Evolutionary conservation across 2,797 vertebrate genomes (phyloP).

Genomic region (Catamblyrhynchus diadema): DNA sequence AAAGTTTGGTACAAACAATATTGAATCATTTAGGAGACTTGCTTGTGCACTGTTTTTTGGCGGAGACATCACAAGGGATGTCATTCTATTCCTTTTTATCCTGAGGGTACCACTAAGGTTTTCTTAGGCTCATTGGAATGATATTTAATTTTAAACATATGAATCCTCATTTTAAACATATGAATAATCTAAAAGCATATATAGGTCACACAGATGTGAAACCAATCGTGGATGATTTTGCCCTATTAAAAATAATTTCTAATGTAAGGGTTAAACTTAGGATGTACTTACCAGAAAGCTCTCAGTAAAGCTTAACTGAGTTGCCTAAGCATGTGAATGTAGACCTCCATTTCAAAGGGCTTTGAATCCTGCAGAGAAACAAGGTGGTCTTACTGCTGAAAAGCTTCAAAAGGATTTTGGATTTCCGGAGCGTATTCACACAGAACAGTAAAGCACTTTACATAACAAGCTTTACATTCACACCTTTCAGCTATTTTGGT

Average conservation of each 20-base stretch:
- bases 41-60: not conserved
- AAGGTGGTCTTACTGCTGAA: not conserved
- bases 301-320: not conserved
- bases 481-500: constrained; percentile 46
- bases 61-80: not conserved
- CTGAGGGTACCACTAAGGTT: not conserved
- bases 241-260: not conserved
- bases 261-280: not conserved
- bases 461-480: not conserved
- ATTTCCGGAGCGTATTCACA: not conserved
- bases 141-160: not conserved
- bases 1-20: not conserved
- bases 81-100: not conserved
- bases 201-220: not conserved
- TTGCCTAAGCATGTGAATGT: not conserved
- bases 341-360: not conserved
- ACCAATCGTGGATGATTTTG: accelerated
- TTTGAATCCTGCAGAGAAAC: not conserved
- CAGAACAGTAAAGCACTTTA: not conserved
- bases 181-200: not conserved
- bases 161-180: not conserved
- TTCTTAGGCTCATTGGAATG: not conserved
- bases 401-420: not conserved
- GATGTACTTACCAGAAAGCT: not conserved
- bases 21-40: not conserved